Conservation (phyloP, 1,140 invertebrate species). For the Rhynchophorus ferrugineus region DNA sequence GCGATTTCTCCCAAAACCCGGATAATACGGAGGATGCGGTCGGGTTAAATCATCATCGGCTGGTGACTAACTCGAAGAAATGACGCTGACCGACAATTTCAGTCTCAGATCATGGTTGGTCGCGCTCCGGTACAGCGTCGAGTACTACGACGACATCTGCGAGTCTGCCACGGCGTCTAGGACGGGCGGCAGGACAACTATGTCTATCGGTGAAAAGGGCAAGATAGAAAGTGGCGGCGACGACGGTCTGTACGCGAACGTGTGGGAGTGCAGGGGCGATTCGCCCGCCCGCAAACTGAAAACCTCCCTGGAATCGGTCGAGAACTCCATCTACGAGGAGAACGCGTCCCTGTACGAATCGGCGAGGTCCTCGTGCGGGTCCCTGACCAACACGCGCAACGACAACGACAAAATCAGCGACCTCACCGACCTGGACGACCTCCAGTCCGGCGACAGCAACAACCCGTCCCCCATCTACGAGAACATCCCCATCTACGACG, state of each 20-base stretch:
- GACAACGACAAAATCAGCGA: neutral
- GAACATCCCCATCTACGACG: neutral
- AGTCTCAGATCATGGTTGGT: conserved; percentile 24
- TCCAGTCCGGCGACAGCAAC: neutral
- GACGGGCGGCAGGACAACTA: conserved; percentile 10
- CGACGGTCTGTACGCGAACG: conserved; percentile 14
- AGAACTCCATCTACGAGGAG: conserved; percentile 3
- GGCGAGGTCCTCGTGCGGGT: neutral
- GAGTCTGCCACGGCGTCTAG: conserved; percentile 7
- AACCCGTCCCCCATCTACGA: conserved; percentile 10
- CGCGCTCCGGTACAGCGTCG: conserved; percentile 17
- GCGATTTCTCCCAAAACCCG: neutral
- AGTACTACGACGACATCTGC: conserved; percentile 23
- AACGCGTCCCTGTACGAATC: neutral
- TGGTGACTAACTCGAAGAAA: conserved; percentile 20
- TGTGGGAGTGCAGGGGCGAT: conserved; percentile 14
- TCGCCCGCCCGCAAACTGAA: neutral
- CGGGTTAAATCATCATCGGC: conserved; percentile 1
- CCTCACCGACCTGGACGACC: conserved; percentile 5
- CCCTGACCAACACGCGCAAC: neutral
- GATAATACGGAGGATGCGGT: conserved; percentile 3
- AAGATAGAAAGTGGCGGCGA: conserved; percentile 13
- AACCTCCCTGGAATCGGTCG: conserved; percentile 14
- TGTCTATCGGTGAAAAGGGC: conserved; percentile 7
- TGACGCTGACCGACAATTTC: conserved; percentile 15